Conservation (phyloP, 2,888 invertebrate genomes). For the Xestia xanthographa region DNA sequence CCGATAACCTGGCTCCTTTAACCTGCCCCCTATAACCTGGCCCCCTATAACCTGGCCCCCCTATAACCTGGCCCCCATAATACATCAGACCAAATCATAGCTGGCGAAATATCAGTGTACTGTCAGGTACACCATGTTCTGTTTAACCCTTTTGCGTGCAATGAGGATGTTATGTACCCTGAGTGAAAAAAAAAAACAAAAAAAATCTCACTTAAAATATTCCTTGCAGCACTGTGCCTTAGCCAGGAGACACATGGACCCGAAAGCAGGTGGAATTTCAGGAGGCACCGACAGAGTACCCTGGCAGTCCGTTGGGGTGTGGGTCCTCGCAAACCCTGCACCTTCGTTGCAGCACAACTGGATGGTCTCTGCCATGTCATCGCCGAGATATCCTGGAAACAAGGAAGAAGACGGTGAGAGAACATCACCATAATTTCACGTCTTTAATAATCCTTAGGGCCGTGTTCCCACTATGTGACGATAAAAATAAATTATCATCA, state of each 20-base stretch:
- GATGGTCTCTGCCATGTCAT: slow-evolving; percentile 80
- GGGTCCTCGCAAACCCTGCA: slow-evolving; percentile 76
- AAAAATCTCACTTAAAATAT: slow-evolving; percentile 77
- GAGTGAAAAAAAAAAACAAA: background rate
- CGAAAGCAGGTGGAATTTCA: slow-evolving; percentile 73
- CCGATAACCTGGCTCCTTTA: too few relatives aligned
- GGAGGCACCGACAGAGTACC: slow-evolving; percentile 71
- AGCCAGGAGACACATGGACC: slow-evolving; percentile 78
- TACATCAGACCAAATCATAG: background rate
- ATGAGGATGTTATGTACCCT: too few relatives aligned
- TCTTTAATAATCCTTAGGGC: too few relatives aligned
- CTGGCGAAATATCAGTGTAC: too few relatives aligned
- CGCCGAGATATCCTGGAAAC: slow-evolving; percentile 76
- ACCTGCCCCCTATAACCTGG: too few relatives aligned
- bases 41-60: too few relatives aligned
- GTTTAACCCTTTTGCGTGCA: too few relatives aligned
- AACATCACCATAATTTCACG: background rate
- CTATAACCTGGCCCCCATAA: background rate
- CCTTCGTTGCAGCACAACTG: slow-evolving; percentile 84
- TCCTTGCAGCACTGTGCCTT: slow-evolving; percentile 85
- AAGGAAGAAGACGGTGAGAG: background rate
- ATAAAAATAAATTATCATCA: too few relatives aligned
- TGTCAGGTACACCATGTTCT: too few relatives aligned
- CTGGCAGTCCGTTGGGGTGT: slow-evolving; percentile 77
- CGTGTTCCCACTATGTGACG: too few relatives aligned